Percentiles rank a stretch among this genome's conserved stretches.
Conservation (phyloP, 2,113 vertebrate species). For the Rousettus leschenaultii region DNA sequence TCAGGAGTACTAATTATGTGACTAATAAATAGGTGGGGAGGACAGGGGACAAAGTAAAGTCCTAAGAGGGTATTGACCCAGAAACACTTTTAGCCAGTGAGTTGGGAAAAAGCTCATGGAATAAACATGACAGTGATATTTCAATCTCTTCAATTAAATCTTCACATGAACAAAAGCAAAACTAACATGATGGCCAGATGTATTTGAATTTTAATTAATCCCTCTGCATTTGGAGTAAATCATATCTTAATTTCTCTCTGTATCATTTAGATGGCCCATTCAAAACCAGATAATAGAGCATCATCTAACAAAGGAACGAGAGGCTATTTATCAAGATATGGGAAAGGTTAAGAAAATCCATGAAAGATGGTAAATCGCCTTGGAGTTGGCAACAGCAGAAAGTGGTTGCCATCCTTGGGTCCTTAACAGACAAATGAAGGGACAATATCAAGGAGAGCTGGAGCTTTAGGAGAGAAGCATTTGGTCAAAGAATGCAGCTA, state of each 20-base stretch:
- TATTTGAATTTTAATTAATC: background rate
- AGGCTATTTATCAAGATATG: background rate
- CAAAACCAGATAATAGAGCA: background rate
- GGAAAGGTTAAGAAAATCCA: background rate
- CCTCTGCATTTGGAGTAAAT: background rate
- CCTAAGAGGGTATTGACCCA: background rate
- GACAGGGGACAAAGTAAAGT: background rate
- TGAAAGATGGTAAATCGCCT: background rate
- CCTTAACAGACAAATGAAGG: background rate
- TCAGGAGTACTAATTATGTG: background rate
- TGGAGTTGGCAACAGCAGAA: background rate
- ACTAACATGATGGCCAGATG: background rate
- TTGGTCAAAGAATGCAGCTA: background rate
- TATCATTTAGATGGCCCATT: background rate
- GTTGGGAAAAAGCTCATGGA: background rate
- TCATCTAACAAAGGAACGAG: background rate
- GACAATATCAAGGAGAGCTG: background rate
- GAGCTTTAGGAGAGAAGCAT: background rate
- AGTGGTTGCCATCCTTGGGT: background rate
- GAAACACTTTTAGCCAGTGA: background rate
- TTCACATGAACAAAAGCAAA: background rate
- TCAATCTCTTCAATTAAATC: background rate
- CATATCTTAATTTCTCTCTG: background rate
- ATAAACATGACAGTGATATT: background rate
- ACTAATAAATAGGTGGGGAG: background rate